A percentile compares a stretch with the other conserved stretches of the same genome.
Conservation (phyloP, 1,140 invertebrate genomes). For the Temnothorax nylanderi region DNA sequence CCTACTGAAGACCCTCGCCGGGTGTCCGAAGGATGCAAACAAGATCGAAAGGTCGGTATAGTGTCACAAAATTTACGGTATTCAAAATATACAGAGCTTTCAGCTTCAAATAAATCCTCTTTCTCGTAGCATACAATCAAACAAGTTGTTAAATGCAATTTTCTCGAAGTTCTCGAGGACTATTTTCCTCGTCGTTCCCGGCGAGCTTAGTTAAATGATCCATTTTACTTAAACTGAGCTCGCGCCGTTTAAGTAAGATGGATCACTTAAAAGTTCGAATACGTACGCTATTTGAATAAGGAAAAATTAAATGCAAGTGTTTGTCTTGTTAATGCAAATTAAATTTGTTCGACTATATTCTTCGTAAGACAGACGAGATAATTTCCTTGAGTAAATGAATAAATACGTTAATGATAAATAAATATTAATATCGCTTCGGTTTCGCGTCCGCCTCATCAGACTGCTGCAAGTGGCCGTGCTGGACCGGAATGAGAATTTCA, state of each 20-base stretch:
- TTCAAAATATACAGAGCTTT: background rate
- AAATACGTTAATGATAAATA: background rate
- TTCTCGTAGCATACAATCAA: background rate
- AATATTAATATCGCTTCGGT: background rate
- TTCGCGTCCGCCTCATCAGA: conserved; percentile 68
- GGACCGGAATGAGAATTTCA: conserved; percentile 89
- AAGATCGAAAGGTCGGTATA: conserved; percentile 87
- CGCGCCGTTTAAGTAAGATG: background rate
- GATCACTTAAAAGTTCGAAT: conserved; percentile 7
- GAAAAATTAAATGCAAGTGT: background rate
- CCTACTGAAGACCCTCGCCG: conserved; percentile 90
- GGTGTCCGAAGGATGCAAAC: conserved; percentile 89
- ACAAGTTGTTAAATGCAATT: background rate
- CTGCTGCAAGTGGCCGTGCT: conserved; percentile 89
- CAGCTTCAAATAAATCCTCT: background rate
- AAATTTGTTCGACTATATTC: background rate
- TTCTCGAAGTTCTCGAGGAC: background rate
- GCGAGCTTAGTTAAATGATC: too few relatives aligned
- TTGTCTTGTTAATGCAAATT: background rate
- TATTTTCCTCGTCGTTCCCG: background rate
- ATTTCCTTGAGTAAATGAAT: background rate
- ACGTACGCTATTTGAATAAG: background rate
- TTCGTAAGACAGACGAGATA: background rate
- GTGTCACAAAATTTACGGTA: background rate
- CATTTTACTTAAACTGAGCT: background rate